phyloP scores from a whole-genome alignment of 2,797 vertebrate genomes.

The Sciurus vulgaris region DNA sequence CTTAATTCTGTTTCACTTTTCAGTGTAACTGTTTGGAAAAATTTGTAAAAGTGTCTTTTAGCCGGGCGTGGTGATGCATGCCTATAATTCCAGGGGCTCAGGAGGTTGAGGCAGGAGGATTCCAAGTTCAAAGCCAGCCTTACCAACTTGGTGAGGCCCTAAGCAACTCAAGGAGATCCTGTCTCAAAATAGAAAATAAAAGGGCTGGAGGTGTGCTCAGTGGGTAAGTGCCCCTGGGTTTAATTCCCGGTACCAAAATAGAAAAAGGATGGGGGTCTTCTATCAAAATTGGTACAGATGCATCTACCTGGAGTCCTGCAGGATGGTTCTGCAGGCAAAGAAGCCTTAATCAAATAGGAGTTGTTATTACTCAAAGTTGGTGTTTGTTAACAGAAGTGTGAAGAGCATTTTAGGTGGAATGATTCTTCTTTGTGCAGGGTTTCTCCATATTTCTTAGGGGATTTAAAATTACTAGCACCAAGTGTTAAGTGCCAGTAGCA shows the following conservation, averaged over 20 bases:
- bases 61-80: too few species aligned
- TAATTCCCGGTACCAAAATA: too few species aligned
- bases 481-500: constrained; percentile 7
- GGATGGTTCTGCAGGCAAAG: background rate
- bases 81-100: too few species aligned
- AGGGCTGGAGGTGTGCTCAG: too few species aligned
- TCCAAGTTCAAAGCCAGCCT: too few species aligned
- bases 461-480: background rate
- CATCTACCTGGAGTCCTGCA: background rate
- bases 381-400: background rate
- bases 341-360: background rate
- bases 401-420: background rate
- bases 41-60: background rate
- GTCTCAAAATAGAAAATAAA: too few species aligned
- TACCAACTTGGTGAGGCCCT: too few species aligned
- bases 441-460: background rate
- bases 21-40: background rate
- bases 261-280: background rate
- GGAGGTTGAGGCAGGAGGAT: too few species aligned
- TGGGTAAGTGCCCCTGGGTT: too few species aligned
- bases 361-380: background rate
- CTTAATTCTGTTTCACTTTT: background rate
- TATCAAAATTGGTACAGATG: background rate
- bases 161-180: too few species aligned
- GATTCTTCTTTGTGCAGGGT: background rate